These are phyloP conservation scores for Lateolabrax maculatus DNA, from an alignment of 2,797 vertebrate species.

Conservation along the genomic window DNA sequence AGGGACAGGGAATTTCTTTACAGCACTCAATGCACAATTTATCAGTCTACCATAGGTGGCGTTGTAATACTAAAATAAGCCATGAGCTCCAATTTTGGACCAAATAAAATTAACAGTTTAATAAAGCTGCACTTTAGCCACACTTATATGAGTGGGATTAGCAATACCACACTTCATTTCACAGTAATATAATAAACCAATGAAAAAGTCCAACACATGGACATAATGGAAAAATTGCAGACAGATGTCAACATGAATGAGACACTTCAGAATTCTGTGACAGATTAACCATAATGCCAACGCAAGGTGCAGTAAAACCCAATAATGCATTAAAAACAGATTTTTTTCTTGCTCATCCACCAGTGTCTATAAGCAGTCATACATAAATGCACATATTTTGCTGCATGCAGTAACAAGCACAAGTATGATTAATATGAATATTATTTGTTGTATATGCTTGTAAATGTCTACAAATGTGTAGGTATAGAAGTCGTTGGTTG, in stretches of 20 bases:
- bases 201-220: not conserved
- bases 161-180: constrained; percentile 20
- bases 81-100: not conserved
- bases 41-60: not conserved
- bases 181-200: constrained; percentile 12
- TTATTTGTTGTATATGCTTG: not conserved
- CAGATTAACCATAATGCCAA: constrained; percentile 8
- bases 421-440: constrained; percentile 34
- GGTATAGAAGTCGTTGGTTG: not conserved
- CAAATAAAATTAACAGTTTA: not conserved
- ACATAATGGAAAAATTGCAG: not conserved
- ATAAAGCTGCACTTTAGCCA: not conserved
- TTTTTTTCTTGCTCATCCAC: constrained; percentile 27
- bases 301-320: not conserved
- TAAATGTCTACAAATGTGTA: not conserved
- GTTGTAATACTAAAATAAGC: not conserved
- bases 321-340: not conserved
- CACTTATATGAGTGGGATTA: not conserved
- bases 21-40: not conserved
- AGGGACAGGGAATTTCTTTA: too few relatives aligned
- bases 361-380: constrained; percentile 50
- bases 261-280: not conserved
- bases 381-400: constrained; percentile 26
- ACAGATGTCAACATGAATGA: constrained; percentile 1
- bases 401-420: constrained; percentile 52